Percentiles rank a stretch among this genome's conserved stretches.
Conservation (phyloP, 2,113 vertebrate species). For the Chaenogobius annularis region DNA sequence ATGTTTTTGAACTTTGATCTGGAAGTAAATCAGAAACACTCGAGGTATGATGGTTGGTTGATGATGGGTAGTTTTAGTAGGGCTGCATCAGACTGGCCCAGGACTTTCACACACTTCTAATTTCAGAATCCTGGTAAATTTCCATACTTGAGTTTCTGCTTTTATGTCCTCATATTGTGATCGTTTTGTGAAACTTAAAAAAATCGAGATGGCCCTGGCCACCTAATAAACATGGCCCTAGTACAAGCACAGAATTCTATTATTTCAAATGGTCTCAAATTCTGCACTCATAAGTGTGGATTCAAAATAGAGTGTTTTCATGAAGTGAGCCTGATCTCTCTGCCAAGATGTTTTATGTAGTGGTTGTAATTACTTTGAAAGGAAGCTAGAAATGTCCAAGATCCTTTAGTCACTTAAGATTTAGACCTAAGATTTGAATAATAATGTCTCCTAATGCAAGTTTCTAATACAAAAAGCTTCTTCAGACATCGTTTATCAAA, state of each 20-base stretch:
- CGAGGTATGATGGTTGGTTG: background rate
- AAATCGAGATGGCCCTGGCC: no score
- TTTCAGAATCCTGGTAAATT: no score
- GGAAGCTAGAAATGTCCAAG: conserved; percentile 1
- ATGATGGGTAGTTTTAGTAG: background rate
- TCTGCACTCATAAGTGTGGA: background rate
- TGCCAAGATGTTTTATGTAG: background rate
- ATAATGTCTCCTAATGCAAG: background rate
- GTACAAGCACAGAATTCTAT: no score
- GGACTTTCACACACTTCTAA: no score
- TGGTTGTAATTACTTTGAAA: background rate
- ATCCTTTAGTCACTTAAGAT: background rate
- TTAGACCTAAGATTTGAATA: background rate
- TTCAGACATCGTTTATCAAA: conserved; percentile 4
- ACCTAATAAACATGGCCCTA: no score
- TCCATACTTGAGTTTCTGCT: no score
- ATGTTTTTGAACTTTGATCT: background rate
- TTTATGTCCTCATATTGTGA: no score
- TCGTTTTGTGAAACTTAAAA: no score
- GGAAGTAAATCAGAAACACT: background rate
- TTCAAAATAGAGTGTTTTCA: background rate
- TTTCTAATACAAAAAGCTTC: background rate
- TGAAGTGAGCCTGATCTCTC: background rate
- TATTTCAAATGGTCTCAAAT: no score
- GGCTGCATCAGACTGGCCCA: no score